Conservation (phyloP, 1,140 invertebrate species). For the Achatina immaculata region DNA sequence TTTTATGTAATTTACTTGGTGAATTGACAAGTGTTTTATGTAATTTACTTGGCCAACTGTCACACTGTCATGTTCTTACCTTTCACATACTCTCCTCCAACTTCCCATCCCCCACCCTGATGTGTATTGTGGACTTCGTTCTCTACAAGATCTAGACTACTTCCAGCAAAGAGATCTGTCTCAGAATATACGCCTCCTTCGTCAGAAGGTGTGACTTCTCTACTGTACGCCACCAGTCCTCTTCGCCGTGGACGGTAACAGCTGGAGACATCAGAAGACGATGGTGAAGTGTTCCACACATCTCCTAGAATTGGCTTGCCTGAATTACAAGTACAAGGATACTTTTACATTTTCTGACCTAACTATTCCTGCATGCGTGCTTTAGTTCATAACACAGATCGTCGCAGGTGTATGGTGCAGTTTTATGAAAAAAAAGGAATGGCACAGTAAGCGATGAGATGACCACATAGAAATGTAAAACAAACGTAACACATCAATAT, state of each 20-base stretch:
- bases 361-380: too few relatives aligned
- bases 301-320: constrained; percentile 29
- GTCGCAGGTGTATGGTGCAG: too few relatives aligned
- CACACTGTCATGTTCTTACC: background rate
- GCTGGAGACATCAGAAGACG: constrained; percentile 19
- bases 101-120: background rate
- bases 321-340: background rate
- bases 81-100: constrained; percentile 2
- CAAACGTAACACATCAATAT: too few relatives aligned
- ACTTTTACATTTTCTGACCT: too few relatives aligned
- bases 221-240: background rate
- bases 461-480: too few relatives aligned
- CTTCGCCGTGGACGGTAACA: background rate
- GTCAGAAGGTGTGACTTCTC: constrained; percentile 25
- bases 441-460: too few relatives aligned
- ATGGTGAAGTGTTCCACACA: constrained; percentile 26
- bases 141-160: background rate
- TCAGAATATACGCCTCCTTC: constrained; percentile 19
- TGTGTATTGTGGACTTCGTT: background rate
- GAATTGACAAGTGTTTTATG: too few relatives aligned
- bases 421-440: too few relatives aligned
- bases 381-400: too few relatives aligned
- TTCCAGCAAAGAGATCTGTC: background rate
- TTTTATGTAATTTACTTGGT: too few relatives aligned
- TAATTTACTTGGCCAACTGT: too few relatives aligned